Base-by-base conservation (phyloP, 2,888 invertebrate genomes). In the Scelioninae gen. 1 region DNA sequence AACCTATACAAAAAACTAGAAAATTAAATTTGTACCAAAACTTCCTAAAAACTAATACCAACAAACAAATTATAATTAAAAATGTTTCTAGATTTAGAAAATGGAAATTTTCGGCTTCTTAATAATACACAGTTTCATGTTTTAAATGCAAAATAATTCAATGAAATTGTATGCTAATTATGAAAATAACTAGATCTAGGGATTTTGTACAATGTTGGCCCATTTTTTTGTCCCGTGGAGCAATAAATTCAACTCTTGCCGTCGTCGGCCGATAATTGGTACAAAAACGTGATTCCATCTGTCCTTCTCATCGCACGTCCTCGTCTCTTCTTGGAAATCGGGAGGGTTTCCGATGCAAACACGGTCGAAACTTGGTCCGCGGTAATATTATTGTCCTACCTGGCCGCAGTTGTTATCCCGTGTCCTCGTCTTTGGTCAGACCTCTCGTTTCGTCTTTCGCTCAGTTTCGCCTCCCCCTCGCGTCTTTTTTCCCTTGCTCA, bases 301-400 rank as follows among this genome's bases (percentile, higher is more conserved):
- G 68, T 75, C 72, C 74, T 75, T 76, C 45, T 78, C 55, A 43
- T n/a, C n/a, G 87, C 83, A 87, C 88, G 89, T 90, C 89, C 89
- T 89, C 88, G 88, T 88, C 86, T 88, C 88, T 89, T 87, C 82
- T 79, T 83, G 76, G 82, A 84, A 83, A 84, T 69, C 83, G 65
- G 79, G 78, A 62, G 84, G 84, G 83, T 84, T 74, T 85, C 86
- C 84, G 86, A 83, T 88, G 87, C 87, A 88, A 88, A 88, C 86
- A 85, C 88, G 80, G 88, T 84, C 85, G 85, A 89, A 88, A 87
- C 88, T 88, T 87, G 74, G 86, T 86, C 88, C 75, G 81, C 63
- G 81, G 89, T 82, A 79, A 87, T 87, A 86, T 82, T 86, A 88
- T 89, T 89, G 89, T 88, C 89, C 86, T 74, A 72, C 80, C 81